A percentile compares a stretch with the other conserved stretches of the same genome.
Conservation (phyloP, 2,113 vertebrate species). For the Protobothrops mucrosquamatus region DNA sequence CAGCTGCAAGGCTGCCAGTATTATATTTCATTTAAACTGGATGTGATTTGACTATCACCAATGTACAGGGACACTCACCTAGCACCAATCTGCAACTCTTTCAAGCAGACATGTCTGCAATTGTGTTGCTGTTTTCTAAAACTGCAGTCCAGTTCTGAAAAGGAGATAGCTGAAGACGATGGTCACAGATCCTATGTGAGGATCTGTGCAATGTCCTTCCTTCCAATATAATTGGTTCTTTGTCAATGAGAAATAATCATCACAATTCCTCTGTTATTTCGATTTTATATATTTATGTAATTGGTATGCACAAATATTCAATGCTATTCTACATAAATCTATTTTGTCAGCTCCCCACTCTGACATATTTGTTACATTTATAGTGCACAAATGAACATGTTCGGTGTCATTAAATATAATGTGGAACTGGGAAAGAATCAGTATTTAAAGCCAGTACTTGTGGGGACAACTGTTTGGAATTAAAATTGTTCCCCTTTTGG, state of each 20-base stretch:
- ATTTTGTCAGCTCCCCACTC: background rate
- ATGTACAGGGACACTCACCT: background rate
- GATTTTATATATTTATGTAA: background rate
- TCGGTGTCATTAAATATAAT: background rate
- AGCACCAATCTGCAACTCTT: background rate
- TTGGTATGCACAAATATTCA: background rate
- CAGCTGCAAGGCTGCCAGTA: background rate
- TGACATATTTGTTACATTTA: background rate
- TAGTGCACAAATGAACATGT: background rate
- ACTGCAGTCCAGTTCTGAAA: background rate
- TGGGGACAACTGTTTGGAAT: background rate
- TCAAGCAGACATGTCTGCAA: background rate
- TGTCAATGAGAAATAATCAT: background rate
- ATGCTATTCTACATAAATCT: background rate
- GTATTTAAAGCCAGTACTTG: background rate
- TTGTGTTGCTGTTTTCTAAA: background rate
- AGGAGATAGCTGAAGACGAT: background rate
- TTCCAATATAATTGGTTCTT: background rate
- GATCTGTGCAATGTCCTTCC: background rate
- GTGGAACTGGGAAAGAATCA: background rate
- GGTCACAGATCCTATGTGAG: background rate
- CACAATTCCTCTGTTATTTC: background rate
- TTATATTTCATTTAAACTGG: background rate
- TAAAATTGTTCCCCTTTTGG: background rate
- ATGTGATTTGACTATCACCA: background rate